A percentile compares a stretch with the other conserved stretches of the same genome.
Evolutionary conservation across 1,140 invertebrate species (phyloP).

Genomic region (Macrosteles quadrilineatus): DNA sequence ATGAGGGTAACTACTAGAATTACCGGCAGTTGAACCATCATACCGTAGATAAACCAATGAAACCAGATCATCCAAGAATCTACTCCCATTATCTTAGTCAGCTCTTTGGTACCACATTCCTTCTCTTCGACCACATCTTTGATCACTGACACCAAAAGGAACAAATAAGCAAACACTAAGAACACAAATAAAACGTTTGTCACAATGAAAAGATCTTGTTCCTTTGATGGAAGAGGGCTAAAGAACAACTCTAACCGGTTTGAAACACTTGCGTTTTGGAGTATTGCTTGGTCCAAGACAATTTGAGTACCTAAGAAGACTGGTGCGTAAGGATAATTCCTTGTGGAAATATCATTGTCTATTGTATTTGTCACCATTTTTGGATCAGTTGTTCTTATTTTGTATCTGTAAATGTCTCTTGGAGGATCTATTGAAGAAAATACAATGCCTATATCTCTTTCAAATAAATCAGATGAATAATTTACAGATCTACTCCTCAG

Average conservation of each 20-base stretch:
- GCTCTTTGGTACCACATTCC: constrained; percentile 56
- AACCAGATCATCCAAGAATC: constrained; percentile 63
- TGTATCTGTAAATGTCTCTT: neutral
- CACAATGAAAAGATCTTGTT: neutral
- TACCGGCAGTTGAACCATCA: constrained; percentile 52
- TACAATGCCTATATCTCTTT: neutral
- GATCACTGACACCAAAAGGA: neutral
- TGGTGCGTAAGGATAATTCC: too few species aligned
- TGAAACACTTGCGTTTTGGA: neutral
- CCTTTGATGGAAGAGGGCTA: neutral
- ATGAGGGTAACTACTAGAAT: neutral
- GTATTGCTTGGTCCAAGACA: neutral
- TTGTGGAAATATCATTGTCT: too few species aligned
- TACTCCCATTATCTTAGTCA: constrained; percentile 71
- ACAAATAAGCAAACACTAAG: neutral
- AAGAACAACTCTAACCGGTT: neutral
- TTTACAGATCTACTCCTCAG: neutral
- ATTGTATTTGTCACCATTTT: neutral
- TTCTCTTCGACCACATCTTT: constrained; percentile 45
- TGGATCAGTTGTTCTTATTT: neutral
- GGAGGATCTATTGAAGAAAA: neutral
- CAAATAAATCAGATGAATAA: neutral
- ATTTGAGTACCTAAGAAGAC: neutral
- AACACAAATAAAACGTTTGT: neutral
- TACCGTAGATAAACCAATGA: constrained; percentile 62